phyloP scores from a whole-genome alignment of 2,888 invertebrate genomes.

The Sturmia bella region DNA sequence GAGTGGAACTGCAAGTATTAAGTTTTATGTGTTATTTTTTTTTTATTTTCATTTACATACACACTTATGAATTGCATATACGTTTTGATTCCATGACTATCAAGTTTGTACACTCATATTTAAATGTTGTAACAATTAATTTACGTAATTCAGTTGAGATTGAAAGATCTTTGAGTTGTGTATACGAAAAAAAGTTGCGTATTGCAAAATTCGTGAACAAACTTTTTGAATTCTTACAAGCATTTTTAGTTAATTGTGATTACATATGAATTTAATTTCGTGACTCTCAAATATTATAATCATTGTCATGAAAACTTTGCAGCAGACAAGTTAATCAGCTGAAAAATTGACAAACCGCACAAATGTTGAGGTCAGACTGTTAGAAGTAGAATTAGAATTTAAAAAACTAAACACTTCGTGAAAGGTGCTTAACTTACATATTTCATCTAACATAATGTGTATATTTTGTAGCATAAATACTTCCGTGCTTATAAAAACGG shows the following conservation, averaged over 20 bases:
- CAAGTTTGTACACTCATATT: neutral
- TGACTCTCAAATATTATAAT: conserved; percentile 19
- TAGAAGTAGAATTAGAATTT: too few relatives aligned
- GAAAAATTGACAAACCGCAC: conserved; percentile 9
- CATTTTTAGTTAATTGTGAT: neutral
- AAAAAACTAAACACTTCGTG: too few relatives aligned
- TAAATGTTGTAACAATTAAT: conserved; percentile 35
- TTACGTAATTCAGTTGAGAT: conserved; percentile 35
- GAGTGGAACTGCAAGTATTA: conserved; percentile 12
- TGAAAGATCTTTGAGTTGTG: neutral
- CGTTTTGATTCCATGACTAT: too few relatives aligned
- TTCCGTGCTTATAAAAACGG: too few relatives aligned
- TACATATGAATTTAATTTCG: neutral
- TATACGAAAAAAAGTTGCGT: conserved; percentile 3
- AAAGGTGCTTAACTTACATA: too few relatives aligned
- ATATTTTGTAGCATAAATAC: too few relatives aligned
- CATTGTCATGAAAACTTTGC: conserved; percentile 1
- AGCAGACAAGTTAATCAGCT: neutral
- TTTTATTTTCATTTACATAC: conserved; percentile 21
- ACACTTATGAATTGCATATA: too few relatives aligned
- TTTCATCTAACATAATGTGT: too few relatives aligned
- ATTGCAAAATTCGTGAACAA: conserved; percentile 29
- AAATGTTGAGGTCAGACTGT: neutral
- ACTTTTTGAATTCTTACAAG: conserved; percentile 5
- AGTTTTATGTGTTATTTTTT: conserved; percentile 24